Evolutionary conservation across 1,140 invertebrate species (phyloP).

Genomic region (Tigriopus japonicus): DNA sequence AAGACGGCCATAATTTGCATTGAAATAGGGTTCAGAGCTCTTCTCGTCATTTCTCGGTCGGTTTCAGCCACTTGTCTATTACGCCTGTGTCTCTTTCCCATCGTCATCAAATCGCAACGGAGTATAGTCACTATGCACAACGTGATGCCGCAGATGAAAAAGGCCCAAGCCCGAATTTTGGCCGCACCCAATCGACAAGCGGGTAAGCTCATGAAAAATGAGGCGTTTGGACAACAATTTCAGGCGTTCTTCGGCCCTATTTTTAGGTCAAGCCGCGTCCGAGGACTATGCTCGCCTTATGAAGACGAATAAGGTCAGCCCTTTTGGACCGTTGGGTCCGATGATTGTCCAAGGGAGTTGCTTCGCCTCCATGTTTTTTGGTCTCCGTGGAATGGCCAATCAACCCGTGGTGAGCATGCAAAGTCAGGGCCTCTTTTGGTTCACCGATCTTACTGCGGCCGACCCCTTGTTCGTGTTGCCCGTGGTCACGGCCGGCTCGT

Average conservation of each 20-base stretch:
- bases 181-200: background rate
- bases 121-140: background rate
- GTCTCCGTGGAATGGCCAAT: conserved; percentile 58
- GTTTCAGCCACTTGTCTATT: background rate
- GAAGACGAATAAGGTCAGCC: conserved; percentile 57
- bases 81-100: background rate
- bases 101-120: conserved; percentile 2
- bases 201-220: background rate
- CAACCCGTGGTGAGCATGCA: conserved; percentile 69
- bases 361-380: conserved; percentile 78
- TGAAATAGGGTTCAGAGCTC: too few species aligned
- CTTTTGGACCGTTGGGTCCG: conserved; percentile 44
- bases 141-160: background rate
- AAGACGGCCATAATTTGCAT: too few species aligned
- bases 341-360: conserved; percentile 33
- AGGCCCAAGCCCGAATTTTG: background rate
- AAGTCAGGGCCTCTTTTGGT: conserved; percentile 74
- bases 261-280: conserved; percentile 47
- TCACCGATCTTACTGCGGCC: conserved; percentile 64
- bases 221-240: too few species aligned
- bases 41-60: too few species aligned
- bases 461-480: conserved; percentile 83
- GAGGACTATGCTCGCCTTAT: conserved; percentile 57
- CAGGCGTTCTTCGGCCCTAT: too few species aligned
- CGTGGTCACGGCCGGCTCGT: conserved; percentile 42